Base-by-base conservation (phyloP, 2,797 vertebrate species). In the Yasuhikotakia modesta region DNA sequence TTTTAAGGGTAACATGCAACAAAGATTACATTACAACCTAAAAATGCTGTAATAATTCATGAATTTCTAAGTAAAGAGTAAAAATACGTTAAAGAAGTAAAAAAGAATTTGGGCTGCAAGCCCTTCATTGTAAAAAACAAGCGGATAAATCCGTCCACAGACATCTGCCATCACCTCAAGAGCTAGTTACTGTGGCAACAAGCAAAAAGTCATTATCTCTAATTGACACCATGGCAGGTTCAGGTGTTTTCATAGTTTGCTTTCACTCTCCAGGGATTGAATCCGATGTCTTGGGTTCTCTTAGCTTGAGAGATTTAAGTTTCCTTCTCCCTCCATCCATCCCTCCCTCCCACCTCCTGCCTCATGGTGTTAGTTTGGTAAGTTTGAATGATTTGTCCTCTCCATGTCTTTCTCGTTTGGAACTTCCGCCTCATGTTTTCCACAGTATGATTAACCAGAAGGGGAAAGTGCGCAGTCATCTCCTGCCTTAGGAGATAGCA, bases 121-220 rank as follows among this genome's bases (percentile, higher is more conserved):
- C 68, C 73, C 81, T 43, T 80, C 52, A 55, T 69, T 32, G 58
- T 71, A 83, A 75, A 61, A 84, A 87, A 76, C 53, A 83, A 87
- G 58, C 32, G 45, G 65, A 19, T 17, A 52, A 78, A 82, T 58
- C 74, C 2, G 48, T 83, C 82, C 78, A 79, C 80, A 83, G 73
- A 87, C 87, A 87, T 89, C 87, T 90, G 87, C 82, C 81, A 88
- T 83, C 88, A 79, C 88, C 86, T 86, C 81, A 86, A 89, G 87
- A 87, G 83, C 84, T 87, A 86, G 91, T 93, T 91, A 88, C 91
- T 89, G 88, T 89, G 89, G 90, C 87, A 92, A 93, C 91, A 87
- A 84, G 86, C 89, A 89, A 91, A 91, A 91, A 88, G 88, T 86
- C 79, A 91, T 91, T 89, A 90, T 90, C 84, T 90, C 89, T 92